phyloP scores from a whole-genome alignment of 1,140 invertebrate genomes.

The Linepithema humile region DNA sequence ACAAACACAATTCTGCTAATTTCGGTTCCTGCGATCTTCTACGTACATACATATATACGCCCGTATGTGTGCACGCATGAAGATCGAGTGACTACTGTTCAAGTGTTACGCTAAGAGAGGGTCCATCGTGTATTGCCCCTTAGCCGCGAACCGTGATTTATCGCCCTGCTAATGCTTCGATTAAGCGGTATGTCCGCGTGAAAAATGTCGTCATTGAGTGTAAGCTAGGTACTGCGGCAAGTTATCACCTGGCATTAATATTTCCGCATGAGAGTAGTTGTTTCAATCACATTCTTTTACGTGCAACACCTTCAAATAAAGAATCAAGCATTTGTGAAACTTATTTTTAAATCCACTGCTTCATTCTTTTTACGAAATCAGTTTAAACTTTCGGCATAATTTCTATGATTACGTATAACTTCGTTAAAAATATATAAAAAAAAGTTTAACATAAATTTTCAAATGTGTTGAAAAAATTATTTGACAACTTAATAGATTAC shows the following conservation, averaged over 20 bases:
- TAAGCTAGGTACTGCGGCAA: not conserved
- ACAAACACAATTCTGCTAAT: not conserved
- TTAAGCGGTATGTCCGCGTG: conserved; percentile 66
- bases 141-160: conserved; percentile 73
- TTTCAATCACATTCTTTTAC: not conserved
- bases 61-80: too few relatives aligned
- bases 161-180: conserved; percentile 75
- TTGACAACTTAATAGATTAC: not conserved
- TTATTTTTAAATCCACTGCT: not conserved
- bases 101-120: conserved; percentile 38
- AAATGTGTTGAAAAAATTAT: not conserved
- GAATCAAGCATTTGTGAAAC: not conserved
- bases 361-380: not conserved
- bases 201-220: conserved; percentile 41
- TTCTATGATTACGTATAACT: not conserved
- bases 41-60: not conserved
- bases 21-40: conserved; percentile 10
- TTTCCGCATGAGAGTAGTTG: not conserved
- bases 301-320: not conserved
- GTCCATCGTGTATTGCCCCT: conserved; percentile 26
- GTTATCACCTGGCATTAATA: not conserved
- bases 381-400: not conserved
- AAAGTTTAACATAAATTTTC: not conserved
- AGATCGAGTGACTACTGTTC: conserved; percentile 14
- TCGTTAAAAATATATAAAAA: not conserved